Base-by-base conservation (phyloP, 2,113 vertebrate genomes). In the Hemicordylus capensis region DNA sequence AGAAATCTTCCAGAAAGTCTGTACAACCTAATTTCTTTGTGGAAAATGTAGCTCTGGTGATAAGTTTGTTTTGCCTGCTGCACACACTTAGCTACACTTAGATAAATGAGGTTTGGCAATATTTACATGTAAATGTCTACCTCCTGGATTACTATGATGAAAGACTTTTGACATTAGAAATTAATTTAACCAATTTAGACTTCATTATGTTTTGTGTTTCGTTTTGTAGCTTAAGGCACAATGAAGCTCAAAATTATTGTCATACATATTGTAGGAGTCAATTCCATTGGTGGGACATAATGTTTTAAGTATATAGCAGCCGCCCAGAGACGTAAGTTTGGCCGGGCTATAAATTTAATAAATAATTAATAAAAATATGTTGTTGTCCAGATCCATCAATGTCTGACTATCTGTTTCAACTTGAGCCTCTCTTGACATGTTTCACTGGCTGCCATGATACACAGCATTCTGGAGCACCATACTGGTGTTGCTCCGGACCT, bases 1-100 rank as follows among this genome's bases (percentile, higher is more conserved):
- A 81, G 91, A 92, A 90, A 81, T 90, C 76, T 80, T 91, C 59
- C 87, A 90, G 77, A 90, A 92, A 76, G 73, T 89, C 89, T 91
- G 66, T 51, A 79, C 84, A 89, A 64, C 31, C 42, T 56, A 67
- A 11, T 86, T 92, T 89, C 78, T 87, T 90, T 87, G 78, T 61
- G 90, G 81, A 89, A 76, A 63, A 81, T 61, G 61, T 93, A 67
- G 84, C 4, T 90, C 42, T 75, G 80, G 73, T 81, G 67, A 83
- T 84, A 92, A 93, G 69, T 80, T 74, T 91, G 19, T n/a, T 87
- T 92, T 89, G 67, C 90, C 85, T 90, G 8, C 22, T 10, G 42
- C 79, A 63, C n/a, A 88, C 82, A 81, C 72, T 2, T 75, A 92
- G 73, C 2, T 26, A 76, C 8, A 51, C 6, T 87, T 87, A 85